A percentile compares a stretch with the other conserved stretches of the same genome.
Conservation (phyloP, 2,113 vertebrate genomes). For the Leptocoma aspasia region DNA sequence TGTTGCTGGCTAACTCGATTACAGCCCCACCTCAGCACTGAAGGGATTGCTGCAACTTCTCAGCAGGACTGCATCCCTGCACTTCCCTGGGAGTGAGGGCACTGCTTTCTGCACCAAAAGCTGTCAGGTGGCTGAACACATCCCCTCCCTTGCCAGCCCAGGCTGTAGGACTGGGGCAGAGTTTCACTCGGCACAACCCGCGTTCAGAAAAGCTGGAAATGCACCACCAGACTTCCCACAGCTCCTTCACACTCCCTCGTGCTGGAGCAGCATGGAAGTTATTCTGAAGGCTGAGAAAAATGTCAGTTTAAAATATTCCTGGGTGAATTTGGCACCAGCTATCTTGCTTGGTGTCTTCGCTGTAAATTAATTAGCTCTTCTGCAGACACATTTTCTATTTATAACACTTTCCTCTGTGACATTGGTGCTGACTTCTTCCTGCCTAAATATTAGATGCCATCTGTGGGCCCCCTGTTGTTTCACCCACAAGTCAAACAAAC, state of each 20-base stretch:
- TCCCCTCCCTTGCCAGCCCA: neutral
- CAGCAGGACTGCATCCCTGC: neutral
- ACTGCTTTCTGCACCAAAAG: neutral
- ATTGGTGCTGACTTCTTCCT: neutral
- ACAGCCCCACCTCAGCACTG: neutral
- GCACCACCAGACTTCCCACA: neutral
- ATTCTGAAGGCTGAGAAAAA: neutral
- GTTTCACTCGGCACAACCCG: neutral
- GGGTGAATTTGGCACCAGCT: neutral
- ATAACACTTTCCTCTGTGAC: slow-evolving; percentile 9
- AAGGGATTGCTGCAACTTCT: neutral
- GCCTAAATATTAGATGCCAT: slow-evolving; percentile 28
- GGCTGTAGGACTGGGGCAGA: neutral
- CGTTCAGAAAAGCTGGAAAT: neutral
- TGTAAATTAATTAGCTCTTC: slow-evolving; percentile 56
- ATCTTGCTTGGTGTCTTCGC: neutral
- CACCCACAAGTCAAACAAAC: slow-evolving; percentile 54
- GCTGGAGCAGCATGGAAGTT: neutral
- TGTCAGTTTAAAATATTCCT: slow-evolving; percentile 21
- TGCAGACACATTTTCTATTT: slow-evolving; percentile 54
- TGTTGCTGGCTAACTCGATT: neutral
- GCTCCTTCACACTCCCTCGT: neutral
- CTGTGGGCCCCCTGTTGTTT: slow-evolving; percentile 18
- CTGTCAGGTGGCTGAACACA: rapidly evolving
- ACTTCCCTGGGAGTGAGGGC: neutral